Evolutionary conservation across 2,797 vertebrate genomes (phyloP).

Genomic region (Oophaga sylvatica): DNA sequence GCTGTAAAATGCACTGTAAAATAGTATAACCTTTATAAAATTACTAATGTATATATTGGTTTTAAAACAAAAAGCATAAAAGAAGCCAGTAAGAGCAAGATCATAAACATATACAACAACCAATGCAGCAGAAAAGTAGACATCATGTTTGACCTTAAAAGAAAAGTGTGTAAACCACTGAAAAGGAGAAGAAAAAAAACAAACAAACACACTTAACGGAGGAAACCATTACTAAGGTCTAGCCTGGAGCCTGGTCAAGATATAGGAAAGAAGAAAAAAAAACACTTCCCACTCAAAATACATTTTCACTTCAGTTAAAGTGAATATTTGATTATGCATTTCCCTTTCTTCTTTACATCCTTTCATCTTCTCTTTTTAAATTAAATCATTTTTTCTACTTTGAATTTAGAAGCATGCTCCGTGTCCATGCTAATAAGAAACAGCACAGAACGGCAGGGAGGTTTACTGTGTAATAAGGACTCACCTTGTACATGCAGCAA

Average conservation of each 20-base stretch:
- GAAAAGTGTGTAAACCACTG: background rate
- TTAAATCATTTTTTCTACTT: conserved; percentile 59
- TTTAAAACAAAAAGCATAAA: conserved; percentile 6
- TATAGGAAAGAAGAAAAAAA: conserved; percentile 39
- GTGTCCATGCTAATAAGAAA: conserved; percentile 46
- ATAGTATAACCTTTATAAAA: conserved; percentile 17
- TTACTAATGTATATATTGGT: conserved; percentile 16
- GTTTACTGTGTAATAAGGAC: conserved; percentile 40
- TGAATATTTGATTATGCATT: conserved; percentile 62
- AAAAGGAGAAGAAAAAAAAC: conserved; percentile 11
- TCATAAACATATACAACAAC: background rate
- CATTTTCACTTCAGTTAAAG: conserved; percentile 60
- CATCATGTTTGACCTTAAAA: conserved; percentile 6
- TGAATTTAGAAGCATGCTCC: conserved; percentile 49
- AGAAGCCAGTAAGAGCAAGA: background rate
- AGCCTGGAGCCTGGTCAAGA: conserved; percentile 48
- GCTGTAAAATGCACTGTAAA: conserved; percentile 6
- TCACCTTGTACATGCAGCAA: conserved; percentile 20
- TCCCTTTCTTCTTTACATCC: conserved; percentile 61
- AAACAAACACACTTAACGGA: conserved; percentile 25
- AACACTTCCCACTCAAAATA: conserved; percentile 46
- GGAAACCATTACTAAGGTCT: conserved; percentile 41
- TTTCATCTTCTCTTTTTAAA: conserved; percentile 62
- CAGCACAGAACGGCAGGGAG: conserved; percentile 9
- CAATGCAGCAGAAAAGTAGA: background rate